A percentile compares a stretch with the other conserved stretches of the same genome.
These are phyloP conservation scores for Drosophila formosana DNA, from an alignment of 2,888 invertebrate species.

Conservation along the genomic window DNA sequence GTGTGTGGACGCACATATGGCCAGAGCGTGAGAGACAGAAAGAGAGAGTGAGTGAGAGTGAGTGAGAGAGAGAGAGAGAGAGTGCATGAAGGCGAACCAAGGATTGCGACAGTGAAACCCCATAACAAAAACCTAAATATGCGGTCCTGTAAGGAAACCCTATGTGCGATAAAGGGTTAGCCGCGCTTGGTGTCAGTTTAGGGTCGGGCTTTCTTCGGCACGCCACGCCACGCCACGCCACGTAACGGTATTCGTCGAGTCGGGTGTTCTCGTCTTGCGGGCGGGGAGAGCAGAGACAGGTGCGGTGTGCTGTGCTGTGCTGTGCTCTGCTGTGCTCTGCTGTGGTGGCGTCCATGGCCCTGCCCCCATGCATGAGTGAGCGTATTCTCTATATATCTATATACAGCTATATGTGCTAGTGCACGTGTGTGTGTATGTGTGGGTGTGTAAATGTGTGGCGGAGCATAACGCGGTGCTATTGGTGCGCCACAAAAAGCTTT, in stretches of 20 bases:
- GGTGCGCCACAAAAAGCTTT: slow-evolving; percentile 86
- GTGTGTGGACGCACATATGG: slow-evolving; percentile 4
- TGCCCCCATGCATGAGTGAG: slow-evolving; percentile 58
- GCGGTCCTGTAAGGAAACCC: slow-evolving; percentile 86
- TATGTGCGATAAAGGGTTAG: slow-evolving; percentile 86
- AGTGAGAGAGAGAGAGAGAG: slow-evolving; percentile 38
- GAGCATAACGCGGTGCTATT: slow-evolving; percentile 86
- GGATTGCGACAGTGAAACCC: slow-evolving; percentile 70
- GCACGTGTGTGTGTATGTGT: slow-evolving; percentile 16
- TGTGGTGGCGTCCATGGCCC: slow-evolving; percentile 37
- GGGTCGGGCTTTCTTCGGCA: slow-evolving; percentile 81
- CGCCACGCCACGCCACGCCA: slow-evolving; percentile 68
- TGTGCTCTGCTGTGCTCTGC: slow-evolving; percentile 4
- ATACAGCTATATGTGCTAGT: slow-evolving; percentile 6
- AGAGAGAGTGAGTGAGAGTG: slow-evolving; percentile 29
- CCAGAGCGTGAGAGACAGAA: neutral
- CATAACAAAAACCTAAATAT: slow-evolving; percentile 86
- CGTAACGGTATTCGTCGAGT: slow-evolving; percentile 77
- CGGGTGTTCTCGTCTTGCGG: slow-evolving; percentile 43
- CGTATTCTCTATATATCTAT: slow-evolving; percentile 25
- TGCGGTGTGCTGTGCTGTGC: slow-evolving; percentile 8
- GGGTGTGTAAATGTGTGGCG: slow-evolving; percentile 64
- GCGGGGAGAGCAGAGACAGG: slow-evolving; percentile 25
- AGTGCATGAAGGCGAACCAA: slow-evolving; percentile 53
- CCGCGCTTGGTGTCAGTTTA: slow-evolving; percentile 85